Base-by-base conservation (phyloP, 2,888 invertebrate species). In the Habroteleia sp. region DNA sequence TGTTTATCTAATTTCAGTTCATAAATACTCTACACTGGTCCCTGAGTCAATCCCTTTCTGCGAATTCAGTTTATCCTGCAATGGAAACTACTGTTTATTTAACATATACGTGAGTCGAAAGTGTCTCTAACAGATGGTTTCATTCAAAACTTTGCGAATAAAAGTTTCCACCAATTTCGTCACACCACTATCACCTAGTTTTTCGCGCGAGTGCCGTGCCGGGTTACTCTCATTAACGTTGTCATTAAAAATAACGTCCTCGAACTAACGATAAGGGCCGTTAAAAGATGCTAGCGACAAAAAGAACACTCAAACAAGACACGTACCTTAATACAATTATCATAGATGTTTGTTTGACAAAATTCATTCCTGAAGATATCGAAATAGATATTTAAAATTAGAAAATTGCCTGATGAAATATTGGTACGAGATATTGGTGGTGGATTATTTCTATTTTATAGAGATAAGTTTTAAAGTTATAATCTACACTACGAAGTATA, bases 131-230 rank as follows among this genome's bases (percentile, higher is more conserved):
- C 50, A 23, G 33, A 23, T n/a, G 50, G 33, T 33, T 33, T 50
- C 50, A 35, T 54, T 39, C 54, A n/a, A 33, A 56, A 56, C 41
- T 58, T 58, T 58, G 8, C 58, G 25, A 58, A 44, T 44, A 58
- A 58, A 58, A 58, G 58, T 44, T 44, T 42, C 44, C 31, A 35
- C 23, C 14, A 44, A 33, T 58, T 58, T 56, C 14, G 16, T 4
- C 23, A 13, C 13, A 11, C 31, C 11, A 41, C 42, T 42, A 42
- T 56, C 56, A 41, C 11, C 31, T n/a, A 52, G 50, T 37, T 37
- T 52, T 52, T 50, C 14, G 37, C 14, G 17, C 8, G 10, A 31
- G 7, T 8, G 7, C 14, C 7, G 7, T 7, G 1, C 25, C 7
- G 7, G 1, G 7, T 17, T 37, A 37, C 17, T 37, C 8, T 37